Base-by-base conservation (phyloP, 2,888 invertebrate species). In the Punctoribates punctum region DNA sequence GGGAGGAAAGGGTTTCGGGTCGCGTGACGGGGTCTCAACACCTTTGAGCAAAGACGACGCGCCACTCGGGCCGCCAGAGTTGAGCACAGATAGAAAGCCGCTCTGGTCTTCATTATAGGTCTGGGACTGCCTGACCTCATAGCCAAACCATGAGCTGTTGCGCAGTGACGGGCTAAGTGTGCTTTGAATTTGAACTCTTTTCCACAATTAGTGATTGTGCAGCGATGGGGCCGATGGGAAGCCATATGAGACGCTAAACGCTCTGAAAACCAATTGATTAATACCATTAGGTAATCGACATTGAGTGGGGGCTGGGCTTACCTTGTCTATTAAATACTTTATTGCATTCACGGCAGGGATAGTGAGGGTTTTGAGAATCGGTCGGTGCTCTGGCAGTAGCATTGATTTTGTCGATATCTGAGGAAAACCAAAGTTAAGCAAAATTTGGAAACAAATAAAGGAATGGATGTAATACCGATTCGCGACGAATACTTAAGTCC, bases 21-120 rank as follows among this genome's bases (percentile, higher is more conserved):
- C 78, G 92, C 92, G 85, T 94, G 94, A 25, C 92, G 85, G 6
- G 94, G 91, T 81, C 91, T 81, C 13, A 85, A 75, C 13, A 80
- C 70, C n/a, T 77, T 74, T 81, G 91, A 88, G 84, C 94, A 93
- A 79, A 96, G 87, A 79, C 93, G 88, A 78, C 96, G 89, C 75
- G 96, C 94, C 79, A 95, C 89, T 81, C 94, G 89, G 78, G 96
- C 95, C 83, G 94, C 88, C 77, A 93, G 90, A 82, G 95, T 94
- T n/a, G 85, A 95, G 84, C 92, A 91, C 83, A 96, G 88, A 87
- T 94, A 96, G 87, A 97, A 96, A 78, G 96, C 96, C 80, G 96
- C 94, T 82, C 96, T 89, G 75, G 96, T 96, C 87, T 96, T 96
- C 94, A 96, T 94, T 67, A 96, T 94, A 74, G 96, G 96, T 91